These are phyloP conservation scores for Platypus cylindrus DNA, from an alignment of 2,888 invertebrate species.

Conservation along the genomic window DNA sequence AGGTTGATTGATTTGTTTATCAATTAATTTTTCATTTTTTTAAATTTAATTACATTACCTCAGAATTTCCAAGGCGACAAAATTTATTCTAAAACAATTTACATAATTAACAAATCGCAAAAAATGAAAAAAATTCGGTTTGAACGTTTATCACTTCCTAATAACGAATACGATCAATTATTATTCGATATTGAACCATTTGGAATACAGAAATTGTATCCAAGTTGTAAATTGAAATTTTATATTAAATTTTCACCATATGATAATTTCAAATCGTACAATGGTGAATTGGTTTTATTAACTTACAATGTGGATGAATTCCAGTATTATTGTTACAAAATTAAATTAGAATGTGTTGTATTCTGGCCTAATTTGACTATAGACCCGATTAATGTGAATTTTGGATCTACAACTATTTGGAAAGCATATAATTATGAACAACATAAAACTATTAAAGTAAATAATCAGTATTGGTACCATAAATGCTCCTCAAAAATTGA, in stretches of 20 bases:
- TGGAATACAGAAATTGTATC: slow-evolving; percentile 16
- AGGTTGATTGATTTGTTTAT: slow-evolving; percentile 9
- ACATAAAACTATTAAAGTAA: slow-evolving; percentile 14
- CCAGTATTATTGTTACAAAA: slow-evolving; percentile 13
- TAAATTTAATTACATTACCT: slow-evolving; percentile 6
- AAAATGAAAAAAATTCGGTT: slow-evolving; percentile 16
- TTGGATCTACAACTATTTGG: slow-evolving; percentile 19
- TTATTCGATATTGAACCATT: slow-evolving; percentile 15
- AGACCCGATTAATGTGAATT: slow-evolving; percentile 12
- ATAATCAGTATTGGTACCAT: neutral
- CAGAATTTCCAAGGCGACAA: slow-evolving; percentile 15
- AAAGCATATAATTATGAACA: slow-evolving; percentile 7
- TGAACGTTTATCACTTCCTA: slow-evolving; percentile 9
- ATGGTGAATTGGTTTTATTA: slow-evolving; percentile 16
- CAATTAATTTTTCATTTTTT: neutral
- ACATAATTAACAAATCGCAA: slow-evolving; percentile 13
- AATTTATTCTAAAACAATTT: slow-evolving; percentile 15
- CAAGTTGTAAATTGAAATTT: slow-evolving; percentile 14
- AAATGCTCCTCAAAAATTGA: too few species aligned
- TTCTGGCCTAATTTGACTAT: slow-evolving; percentile 14
- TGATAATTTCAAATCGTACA: slow-evolving; percentile 7
- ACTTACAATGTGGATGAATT: slow-evolving; percentile 13
- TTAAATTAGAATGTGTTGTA: slow-evolving; percentile 15
- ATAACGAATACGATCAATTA: slow-evolving; percentile 16
- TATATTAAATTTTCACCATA: slow-evolving; percentile 15